Conservation (phyloP, 2,797 vertebrate genomes). For the Syngnathus acus region DNA sequence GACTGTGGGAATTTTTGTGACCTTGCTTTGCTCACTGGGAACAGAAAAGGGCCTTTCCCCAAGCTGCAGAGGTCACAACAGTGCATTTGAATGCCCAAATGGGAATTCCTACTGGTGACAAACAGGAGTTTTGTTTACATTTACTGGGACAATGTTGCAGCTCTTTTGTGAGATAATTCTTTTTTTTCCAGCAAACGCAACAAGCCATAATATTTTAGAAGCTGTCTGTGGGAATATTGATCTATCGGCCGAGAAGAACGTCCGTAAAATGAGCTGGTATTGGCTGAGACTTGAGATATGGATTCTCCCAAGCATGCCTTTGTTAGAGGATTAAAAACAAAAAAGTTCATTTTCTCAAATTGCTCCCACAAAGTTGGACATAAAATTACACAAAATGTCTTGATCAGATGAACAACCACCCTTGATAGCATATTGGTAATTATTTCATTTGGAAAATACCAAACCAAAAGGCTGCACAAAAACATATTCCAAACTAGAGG, state of each 20-base stretch:
- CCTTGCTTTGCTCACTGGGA: background rate
- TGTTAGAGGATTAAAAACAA: background rate
- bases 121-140: background rate
- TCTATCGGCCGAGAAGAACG: background rate
- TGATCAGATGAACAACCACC: background rate
- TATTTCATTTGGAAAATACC: background rate
- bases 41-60: background rate
- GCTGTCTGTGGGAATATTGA: background rate
- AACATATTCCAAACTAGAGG: background rate
- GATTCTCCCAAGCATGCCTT: background rate
- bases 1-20: conserved; percentile 1
- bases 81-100: background rate
- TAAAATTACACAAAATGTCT: background rate
- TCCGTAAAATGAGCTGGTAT: background rate
- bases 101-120: conserved; percentile 1
- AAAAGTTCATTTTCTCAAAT: background rate
- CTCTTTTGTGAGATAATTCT: background rate
- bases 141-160: background rate
- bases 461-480: background rate
- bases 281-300: background rate
- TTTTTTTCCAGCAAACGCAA: background rate
- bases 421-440: background rate
- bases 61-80: background rate
- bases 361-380: background rate
- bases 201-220: background rate